Conservation (phyloP, 2,888 invertebrate genomes). For the Drosophila crucigera region DNA sequence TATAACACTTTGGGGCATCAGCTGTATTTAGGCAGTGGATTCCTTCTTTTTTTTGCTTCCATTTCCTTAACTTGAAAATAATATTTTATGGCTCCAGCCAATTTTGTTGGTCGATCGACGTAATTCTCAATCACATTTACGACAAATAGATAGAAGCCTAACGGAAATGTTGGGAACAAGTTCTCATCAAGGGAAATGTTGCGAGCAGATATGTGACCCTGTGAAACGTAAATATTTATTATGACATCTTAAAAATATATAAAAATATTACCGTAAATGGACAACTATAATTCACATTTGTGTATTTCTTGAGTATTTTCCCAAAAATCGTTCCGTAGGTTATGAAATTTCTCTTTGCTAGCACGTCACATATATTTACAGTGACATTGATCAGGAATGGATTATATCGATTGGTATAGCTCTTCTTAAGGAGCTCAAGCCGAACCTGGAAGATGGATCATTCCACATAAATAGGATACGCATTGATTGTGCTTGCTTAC, state of each 20-base stretch:
- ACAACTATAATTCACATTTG: slow-evolving; percentile 52
- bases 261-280: slow-evolving; percentile 22
- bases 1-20: neutral
- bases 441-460: slow-evolving; percentile 9
- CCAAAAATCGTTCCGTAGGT: slow-evolving; percentile 28
- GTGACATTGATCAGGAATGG: slow-evolving; percentile 51
- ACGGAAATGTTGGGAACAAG: neutral
- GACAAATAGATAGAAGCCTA: slow-evolving; percentile 1
- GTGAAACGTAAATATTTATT: neutral
- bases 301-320: neutral
- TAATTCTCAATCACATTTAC: neutral
- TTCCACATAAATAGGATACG: neutral
- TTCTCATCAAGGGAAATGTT: slow-evolving; percentile 17
- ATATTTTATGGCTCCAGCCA: neutral
- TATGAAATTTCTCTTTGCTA: slow-evolving; percentile 35
- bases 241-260: fast-evolving
- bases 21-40: neutral
- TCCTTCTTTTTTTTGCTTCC: neutral
- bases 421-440: slow-evolving; percentile 35
- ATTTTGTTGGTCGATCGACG: neutral
- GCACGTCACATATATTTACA: slow-evolving; percentile 46
- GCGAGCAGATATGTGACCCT: slow-evolving; percentile 33
- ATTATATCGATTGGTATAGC: slow-evolving; percentile 49
- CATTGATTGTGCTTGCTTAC: slow-evolving; percentile 8
- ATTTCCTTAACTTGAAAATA: slow-evolving; percentile 18